Conservation (phyloP, 2,888 invertebrate genomes). For the Heliconius ismenius region DNA sequence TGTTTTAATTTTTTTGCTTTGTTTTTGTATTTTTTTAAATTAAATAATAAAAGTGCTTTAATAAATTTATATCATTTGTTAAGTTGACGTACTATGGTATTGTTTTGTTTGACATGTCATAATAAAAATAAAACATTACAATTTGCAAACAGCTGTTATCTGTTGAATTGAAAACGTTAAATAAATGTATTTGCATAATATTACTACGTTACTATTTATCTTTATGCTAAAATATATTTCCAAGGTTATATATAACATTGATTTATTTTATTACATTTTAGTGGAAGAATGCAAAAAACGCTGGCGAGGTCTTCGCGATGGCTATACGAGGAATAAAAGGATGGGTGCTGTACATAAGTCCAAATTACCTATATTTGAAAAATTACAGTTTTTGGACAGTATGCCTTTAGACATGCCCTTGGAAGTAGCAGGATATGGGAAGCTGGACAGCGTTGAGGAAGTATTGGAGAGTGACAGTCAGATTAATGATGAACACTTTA, state of each 20-base stretch:
- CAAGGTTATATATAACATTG: not conserved
- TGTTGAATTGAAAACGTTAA: not conserved
- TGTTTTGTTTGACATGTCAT: not conserved
- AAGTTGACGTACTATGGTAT: not conserved
- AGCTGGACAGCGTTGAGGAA: conserved; percentile 16
- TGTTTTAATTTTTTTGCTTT: not conserved
- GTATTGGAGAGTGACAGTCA: conserved; percentile 41
- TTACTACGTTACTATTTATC: not conserved
- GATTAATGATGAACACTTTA: conserved; percentile 44
- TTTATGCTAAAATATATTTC: not conserved
- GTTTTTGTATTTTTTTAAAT: not conserved
- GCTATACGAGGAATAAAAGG: conserved; percentile 77
- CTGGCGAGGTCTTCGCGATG: conserved; percentile 80
- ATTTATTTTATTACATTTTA: conserved; percentile 52
- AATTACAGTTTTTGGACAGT: conserved; percentile 65
- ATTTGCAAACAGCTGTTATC: not conserved
- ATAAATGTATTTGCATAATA: not conserved
- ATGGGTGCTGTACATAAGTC: conserved; percentile 66
- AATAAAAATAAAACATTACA: not conserved
- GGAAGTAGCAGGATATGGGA: conserved; percentile 15
- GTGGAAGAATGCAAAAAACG: conserved; percentile 82
- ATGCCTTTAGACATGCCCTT: conserved; percentile 48
- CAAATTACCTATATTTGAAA: conserved; percentile 65
- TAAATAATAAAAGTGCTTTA: not conserved
- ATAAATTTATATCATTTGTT: not conserved